Percentiles rank a stretch among this genome's conserved stretches.
Evolutionary conservation across 2,113 vertebrate species (phyloP).

Genomic region (Illadopsis cleaveri): DNA sequence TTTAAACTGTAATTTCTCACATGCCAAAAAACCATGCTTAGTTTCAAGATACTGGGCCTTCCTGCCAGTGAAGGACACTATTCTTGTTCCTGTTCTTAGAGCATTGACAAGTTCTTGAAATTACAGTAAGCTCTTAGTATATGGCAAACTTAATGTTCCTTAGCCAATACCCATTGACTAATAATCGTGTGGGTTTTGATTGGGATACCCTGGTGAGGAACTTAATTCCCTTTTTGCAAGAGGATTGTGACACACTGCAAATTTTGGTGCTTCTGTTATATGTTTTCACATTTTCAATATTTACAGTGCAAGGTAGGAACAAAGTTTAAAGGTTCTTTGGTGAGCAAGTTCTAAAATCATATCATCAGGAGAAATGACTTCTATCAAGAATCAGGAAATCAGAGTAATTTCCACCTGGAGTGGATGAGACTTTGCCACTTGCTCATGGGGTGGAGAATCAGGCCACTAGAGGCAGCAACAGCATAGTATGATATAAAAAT

Average conservation of each 20-base stretch:
- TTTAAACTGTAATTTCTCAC: neutral
- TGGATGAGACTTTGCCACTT: neutral
- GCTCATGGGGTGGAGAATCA: neutral
- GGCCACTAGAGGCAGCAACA: neutral
- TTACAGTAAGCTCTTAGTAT: neutral
- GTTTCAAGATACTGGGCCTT: neutral
- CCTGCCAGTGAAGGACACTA: neutral
- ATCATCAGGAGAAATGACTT: neutral
- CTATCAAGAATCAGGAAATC: neutral
- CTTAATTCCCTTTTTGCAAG: neutral
- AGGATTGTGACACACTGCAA: neutral
- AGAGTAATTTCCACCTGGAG: neutral
- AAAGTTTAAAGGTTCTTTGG: neutral
- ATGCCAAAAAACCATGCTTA: neutral
- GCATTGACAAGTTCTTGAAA: neutral
- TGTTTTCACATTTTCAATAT: neutral
- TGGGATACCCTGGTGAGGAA: neutral
- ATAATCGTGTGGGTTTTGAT: neutral
- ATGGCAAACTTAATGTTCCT: neutral
- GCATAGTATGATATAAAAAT: neutral
- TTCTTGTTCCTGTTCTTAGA: neutral
- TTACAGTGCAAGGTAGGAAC: neutral
- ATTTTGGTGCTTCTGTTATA: rapidly evolving
- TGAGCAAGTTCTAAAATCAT: neutral
- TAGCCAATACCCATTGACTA: neutral